Percentiles rank a stretch among this genome's conserved stretches.
Conservation (phyloP, 2,113 vertebrate species). For the Tonatia bakeri region DNA sequence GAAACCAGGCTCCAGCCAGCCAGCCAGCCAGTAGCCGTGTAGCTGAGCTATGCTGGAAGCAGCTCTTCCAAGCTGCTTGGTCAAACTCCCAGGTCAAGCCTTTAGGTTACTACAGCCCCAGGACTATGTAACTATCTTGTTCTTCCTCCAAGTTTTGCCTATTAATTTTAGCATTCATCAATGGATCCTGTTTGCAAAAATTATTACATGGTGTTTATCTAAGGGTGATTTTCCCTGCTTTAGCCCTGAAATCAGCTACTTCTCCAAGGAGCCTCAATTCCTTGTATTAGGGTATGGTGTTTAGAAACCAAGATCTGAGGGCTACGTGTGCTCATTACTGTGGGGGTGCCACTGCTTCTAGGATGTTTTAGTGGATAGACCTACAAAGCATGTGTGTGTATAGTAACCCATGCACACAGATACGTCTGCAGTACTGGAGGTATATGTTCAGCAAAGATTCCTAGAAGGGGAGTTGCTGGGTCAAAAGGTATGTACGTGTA, state of each 20-base stretch:
- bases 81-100: background rate
- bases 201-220: background rate
- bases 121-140: background rate
- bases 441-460: background rate
- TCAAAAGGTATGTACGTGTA: background rate
- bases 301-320: background rate
- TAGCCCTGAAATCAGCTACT: background rate
- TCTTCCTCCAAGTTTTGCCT: background rate
- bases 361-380: background rate
- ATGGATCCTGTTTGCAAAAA: background rate
- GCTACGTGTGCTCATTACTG: background rate
- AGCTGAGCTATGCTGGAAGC: background rate
- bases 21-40: background rate
- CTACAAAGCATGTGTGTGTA: background rate
- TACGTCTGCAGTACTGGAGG: background rate
- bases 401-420: fast-evolving
- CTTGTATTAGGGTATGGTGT: background rate
- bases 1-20: background rate
- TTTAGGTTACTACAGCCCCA: background rate
- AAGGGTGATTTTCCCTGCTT: background rate
- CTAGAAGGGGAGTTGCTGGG: background rate
- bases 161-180: background rate
- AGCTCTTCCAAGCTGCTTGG: background rate
- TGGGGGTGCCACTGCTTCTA: background rate
- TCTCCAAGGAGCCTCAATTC: background rate